Evolutionary conservation across 23 tunicate species (phyloP), one percentile per base, ranked within the genome.

Genomic region (Phallusia fumigata): DNA sequence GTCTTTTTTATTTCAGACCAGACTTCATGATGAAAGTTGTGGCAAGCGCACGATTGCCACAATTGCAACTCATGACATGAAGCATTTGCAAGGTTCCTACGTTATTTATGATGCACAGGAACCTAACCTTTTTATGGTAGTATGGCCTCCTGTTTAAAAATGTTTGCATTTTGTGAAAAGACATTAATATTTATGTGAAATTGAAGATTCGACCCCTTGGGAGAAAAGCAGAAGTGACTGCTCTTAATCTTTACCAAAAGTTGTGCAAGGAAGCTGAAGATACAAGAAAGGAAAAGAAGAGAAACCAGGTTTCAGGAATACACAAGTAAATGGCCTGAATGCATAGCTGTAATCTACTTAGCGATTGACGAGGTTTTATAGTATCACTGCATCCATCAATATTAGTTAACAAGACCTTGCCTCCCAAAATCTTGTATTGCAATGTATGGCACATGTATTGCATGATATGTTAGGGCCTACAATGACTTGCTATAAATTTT

Each of bases 21-120:
- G 87, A 75, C 44, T 94, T 26, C 98, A 94, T 79, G 93, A 89
- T 31, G 90, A 86, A 30, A 74, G 82, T 73, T 94, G 98, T 64
- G 90, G 51, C 0, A 94, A 85, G 79, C 80, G 98, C 19, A 89
- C 98, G 19, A 65, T 86, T 0, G 98, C 94, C 30, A 89, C 98
- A 26, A 94, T 94, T 49, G 98, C 94, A 22, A 89, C 98, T 31
- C 98, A 94, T 77, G 98, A 94, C 77, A 40, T 85, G 76, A 72
- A 76, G 44, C 64, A 79, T 21, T 18, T 94, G 64, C 79, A 65
- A 0, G 75, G 53, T 12, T 82, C 94, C 8, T 28, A 50, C 15
- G 87, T 94, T 0, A 11, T 26, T 19, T 94, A 94, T 45, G 98
- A 94, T 80, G 98, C 94, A 10, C 74, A 83, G 51, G 86, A 84